Percentiles rank a stretch among this genome's conserved stretches.
Conservation (phyloP, 2,888 invertebrate species). For the Chironomus riparius region DNA sequence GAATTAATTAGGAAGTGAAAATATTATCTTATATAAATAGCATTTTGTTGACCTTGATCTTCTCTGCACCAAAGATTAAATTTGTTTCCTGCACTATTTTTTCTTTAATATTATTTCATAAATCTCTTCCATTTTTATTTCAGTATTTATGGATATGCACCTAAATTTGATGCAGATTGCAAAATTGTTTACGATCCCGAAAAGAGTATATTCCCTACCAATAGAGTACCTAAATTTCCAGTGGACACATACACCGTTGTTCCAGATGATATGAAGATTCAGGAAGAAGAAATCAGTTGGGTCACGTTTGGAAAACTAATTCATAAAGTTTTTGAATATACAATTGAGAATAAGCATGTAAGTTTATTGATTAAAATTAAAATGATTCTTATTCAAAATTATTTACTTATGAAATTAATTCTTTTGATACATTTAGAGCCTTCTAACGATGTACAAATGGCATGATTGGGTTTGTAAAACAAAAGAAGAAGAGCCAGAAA, state of each 20-base stretch:
- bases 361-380: slow-evolving; percentile 29
- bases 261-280: slow-evolving; percentile 33
- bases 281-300: slow-evolving; percentile 49
- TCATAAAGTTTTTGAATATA: slow-evolving; percentile 54
- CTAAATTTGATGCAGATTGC: slow-evolving; percentile 1
- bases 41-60: no score
- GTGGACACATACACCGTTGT: slow-evolving; percentile 20
- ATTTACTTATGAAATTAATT: no score
- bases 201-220: slow-evolving; percentile 31
- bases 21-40: no score
- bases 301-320: slow-evolving; percentile 56
- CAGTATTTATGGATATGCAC: neutral
- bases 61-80: no score
- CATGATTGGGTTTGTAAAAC: slow-evolving; percentile 38
- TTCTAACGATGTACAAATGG: slow-evolving; percentile 40
- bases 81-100: no score
- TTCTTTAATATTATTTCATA: no score
- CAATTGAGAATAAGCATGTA: slow-evolving; percentile 50
- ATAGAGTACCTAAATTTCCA: slow-evolving; percentile 28
- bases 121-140: neutral
- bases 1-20: no score
- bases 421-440: slow-evolving; percentile 35
- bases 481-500: slow-evolving; percentile 28
- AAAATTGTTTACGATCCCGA: slow-evolving; percentile 7
- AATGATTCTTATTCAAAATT: no score